Conservation (phyloP, 2,888 invertebrate species). For the Euplexia lucipara region DNA sequence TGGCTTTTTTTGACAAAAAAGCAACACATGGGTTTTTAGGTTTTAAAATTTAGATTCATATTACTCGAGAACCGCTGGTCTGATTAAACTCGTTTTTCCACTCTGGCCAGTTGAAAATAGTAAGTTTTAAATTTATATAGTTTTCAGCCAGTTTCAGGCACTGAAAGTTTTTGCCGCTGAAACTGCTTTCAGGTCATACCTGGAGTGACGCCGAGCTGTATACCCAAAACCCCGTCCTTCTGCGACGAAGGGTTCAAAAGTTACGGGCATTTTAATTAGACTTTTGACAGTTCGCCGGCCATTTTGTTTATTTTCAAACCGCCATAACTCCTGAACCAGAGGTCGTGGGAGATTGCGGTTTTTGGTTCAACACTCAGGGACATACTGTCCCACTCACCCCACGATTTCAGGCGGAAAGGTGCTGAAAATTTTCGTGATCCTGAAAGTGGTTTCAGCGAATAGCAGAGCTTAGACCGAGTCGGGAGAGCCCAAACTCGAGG, state of each 20-base stretch:
- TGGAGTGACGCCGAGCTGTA: neutral
- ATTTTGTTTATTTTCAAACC: neutral
- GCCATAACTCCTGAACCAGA: neutral
- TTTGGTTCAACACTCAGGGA: neutral
- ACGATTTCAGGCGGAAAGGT: neutral
- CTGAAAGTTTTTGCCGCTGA: neutral
- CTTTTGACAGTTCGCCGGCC: slow-evolving; percentile 16
- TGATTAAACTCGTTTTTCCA: neutral
- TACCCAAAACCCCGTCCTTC: neutral
- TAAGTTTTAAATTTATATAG: rapidly evolving
- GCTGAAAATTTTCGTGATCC: neutral
- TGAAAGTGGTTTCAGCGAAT: slow-evolving; percentile 2
- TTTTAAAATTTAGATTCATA: neutral
- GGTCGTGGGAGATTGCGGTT: too few species aligned
- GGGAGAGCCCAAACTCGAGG: slow-evolving; percentile 1
- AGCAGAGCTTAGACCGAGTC: too few species aligned
- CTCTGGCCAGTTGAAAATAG: rapidly evolving
- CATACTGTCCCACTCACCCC: neutral
- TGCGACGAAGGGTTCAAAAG: neutral
- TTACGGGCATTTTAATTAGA: neutral
- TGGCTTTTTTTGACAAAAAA: rapidly evolving
- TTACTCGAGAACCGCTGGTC: neutral
- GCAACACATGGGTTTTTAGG: too few species aligned
- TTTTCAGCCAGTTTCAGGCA: neutral
- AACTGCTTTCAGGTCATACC: neutral